Evolutionary conservation across 2,888 invertebrate genomes (phyloP), one percentile per base, ranked within the genome.

Genomic region (Acanthococcus lagerstroemiae): DNA sequence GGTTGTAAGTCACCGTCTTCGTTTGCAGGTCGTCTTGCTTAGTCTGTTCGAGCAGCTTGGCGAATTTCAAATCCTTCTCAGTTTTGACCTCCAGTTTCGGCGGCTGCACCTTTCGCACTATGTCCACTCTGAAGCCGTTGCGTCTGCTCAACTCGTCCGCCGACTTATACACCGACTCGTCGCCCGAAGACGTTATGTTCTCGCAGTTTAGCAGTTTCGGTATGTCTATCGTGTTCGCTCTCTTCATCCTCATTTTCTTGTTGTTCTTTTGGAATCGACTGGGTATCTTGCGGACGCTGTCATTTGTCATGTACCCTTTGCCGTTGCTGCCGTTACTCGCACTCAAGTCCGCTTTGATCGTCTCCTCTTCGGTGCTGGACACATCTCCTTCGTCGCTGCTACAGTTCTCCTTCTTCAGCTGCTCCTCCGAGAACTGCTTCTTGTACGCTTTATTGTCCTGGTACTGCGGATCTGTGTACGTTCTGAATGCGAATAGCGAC

Each of bases 221-320:
- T 30, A 91, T 90, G 73, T 91, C 90, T 69, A 91, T 89, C 1
- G 92, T 92, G 72, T 92, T 92, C 3, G 91, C 90, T 17, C 91
- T 82, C 76, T 90, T 91, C 84, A 91, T 88, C 72, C 86, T 84
- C 24, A 84, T 79, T 73, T 87, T 88, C 71, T 86, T 86, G 68
- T 79, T 82, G 57, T 79, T 78, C 57, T 69, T 68, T 26, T 55
- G 66, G 66, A 70, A 70, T 30, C 70, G 66, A 21, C 21, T 17
- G 22, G 56, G 66, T 27, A 67, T 69, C 30, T 69, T 68, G 52
- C 70, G 70, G n/a, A 44, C 12, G 3, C 9, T 19, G 3, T 55
- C 55, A 6, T 25, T n/a, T 21, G n/a, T 37, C 56, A 6, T 3
- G 19, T n/a, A 15, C 26, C 6, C 24, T 12, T 22, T 4, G 15